A percentile compares a stretch with the other conserved stretches of the same genome.
These are phyloP conservation scores for Ganaspis brasiliensis DNA, from an alignment of 2,888 invertebrate genomes.

Conservation along the genomic window DNA sequence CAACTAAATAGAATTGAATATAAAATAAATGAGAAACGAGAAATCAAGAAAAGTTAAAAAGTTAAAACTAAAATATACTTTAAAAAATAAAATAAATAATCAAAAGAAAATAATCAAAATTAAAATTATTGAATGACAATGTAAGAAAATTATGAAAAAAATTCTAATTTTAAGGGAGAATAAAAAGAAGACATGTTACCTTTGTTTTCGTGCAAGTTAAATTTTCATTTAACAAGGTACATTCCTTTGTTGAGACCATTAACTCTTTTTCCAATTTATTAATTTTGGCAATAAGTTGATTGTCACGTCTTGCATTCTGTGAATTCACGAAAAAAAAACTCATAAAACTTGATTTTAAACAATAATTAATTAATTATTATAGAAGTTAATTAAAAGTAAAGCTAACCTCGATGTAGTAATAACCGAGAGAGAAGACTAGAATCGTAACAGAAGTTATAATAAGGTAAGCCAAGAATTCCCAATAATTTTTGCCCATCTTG, in stretches of 20 bases:
- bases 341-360: constrained; percentile 37
- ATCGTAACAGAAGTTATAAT: constrained; percentile 87
- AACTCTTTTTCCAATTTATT: constrained; percentile 85
- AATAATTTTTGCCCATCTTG: constrained; percentile 69
- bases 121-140: too few relatives aligned
- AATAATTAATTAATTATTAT: constrained; percentile 46
- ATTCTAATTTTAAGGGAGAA: too few relatives aligned
- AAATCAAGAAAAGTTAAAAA: neutral
- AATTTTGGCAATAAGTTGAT: constrained; percentile 86
- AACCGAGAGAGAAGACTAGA: constrained; percentile 88
- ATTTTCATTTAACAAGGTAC: constrained; percentile 82
- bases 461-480: constrained; percentile 82
- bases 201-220: constrained; percentile 76
- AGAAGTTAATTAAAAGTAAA: constrained; percentile 43
- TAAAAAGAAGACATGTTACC: too few relatives aligned
- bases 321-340: constrained; percentile 45
- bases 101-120: neutral
- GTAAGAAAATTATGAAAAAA: too few relatives aligned
- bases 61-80: neutral
- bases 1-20: constrained; percentile 71
- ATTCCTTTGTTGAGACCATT: constrained; percentile 83
- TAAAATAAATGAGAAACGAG: neutral
- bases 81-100: neutral
- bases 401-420: constrained; percentile 87
- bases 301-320: constrained; percentile 86